Conservation (phyloP, 2,888 invertebrate genomes). For the Choreutis nemorana region DNA sequence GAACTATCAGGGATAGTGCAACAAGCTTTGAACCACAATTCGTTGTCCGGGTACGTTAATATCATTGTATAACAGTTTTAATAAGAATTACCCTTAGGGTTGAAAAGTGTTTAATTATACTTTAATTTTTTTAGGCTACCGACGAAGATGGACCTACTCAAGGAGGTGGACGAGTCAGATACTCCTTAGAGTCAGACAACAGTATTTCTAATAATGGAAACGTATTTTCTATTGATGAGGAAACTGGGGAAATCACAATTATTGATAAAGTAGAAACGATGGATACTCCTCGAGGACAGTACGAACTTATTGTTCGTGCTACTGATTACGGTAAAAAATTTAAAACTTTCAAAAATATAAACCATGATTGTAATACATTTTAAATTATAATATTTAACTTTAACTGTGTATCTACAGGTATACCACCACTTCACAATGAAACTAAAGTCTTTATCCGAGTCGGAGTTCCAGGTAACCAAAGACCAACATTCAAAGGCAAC, state of each 20-base stretch:
- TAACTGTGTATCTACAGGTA: slow-evolving; percentile 53
- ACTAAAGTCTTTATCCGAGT: slow-evolving; percentile 75
- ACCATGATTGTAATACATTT: no score
- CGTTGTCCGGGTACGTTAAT: slow-evolving; percentile 67
- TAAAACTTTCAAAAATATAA: neutral
- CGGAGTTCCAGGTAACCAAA: slow-evolving; percentile 80
- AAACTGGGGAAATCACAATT: slow-evolving; percentile 76
- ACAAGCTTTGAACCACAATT: slow-evolving; percentile 81
- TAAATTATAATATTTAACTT: neutral
- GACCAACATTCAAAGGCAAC: slow-evolving; percentile 81
- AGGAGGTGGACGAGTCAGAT: slow-evolving; percentile 73
- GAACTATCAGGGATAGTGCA: slow-evolving; percentile 80
- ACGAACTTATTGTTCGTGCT: slow-evolving; percentile 72
- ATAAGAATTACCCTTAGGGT: neutral
- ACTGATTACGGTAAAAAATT: slow-evolving; percentile 74
- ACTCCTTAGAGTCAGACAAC: slow-evolving; percentile 73
- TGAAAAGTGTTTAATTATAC: neutral
- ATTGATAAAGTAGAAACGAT: slow-evolving; percentile 71
- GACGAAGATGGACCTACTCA: slow-evolving; percentile 79
- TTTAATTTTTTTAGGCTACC: slow-evolving; percentile 61
- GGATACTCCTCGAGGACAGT: slow-evolving; percentile 78
- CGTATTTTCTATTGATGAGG: slow-evolving; percentile 71
- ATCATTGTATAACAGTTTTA: neutral
- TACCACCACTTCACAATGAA: slow-evolving; percentile 71
- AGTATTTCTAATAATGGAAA: slow-evolving; percentile 70